phyloP scores from a whole-genome alignment of 64 coral and sea anemone species.

The Cladopsammia gracilis region DNA sequence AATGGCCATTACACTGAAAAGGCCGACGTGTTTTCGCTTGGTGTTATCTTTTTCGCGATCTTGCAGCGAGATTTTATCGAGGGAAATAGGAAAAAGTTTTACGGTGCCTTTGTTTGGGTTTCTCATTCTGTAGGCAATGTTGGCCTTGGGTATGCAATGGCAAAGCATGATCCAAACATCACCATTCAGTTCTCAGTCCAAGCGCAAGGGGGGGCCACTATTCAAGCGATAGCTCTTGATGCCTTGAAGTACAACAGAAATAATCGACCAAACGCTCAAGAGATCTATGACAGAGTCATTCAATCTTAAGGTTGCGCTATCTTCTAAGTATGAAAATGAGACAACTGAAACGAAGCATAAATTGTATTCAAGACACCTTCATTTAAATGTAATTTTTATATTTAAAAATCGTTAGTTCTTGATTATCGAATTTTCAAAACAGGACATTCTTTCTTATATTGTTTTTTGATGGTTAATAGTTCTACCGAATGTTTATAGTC shows the following conservation, averaged over 20 bases:
- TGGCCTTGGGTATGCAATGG: constrained; percentile 79
- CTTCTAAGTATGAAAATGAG: too few relatives aligned
- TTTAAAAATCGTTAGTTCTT: too few relatives aligned
- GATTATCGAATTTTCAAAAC: too few relatives aligned
- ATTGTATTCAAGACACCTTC: too few relatives aligned
- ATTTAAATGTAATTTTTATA: too few relatives aligned
- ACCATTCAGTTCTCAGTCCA: constrained; percentile 5
- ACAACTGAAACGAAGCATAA: too few relatives aligned
- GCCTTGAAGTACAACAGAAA: constrained; percentile 44
- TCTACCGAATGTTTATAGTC: too few relatives aligned
- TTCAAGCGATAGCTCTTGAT: constrained; percentile 21
- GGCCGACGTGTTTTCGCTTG: constrained; percentile 79
- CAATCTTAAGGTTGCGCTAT: too few relatives aligned
- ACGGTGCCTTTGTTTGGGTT: constrained; percentile 43
- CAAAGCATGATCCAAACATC: neutral
- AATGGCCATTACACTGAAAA: constrained; percentile 69
- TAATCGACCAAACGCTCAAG: constrained; percentile 12
- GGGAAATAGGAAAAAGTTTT: constrained; percentile 11
- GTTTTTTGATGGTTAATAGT: too few relatives aligned
- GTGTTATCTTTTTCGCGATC: constrained; percentile 73
- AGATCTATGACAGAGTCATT: neutral
- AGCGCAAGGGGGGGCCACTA: constrained; percentile 5
- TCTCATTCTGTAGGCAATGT: neutral
- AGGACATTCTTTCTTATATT: too few relatives aligned
- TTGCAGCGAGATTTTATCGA: constrained; percentile 43